phyloP scores from a whole-genome alignment of 2,797 vertebrate genomes.

The Bovichtus variegatus region DNA sequence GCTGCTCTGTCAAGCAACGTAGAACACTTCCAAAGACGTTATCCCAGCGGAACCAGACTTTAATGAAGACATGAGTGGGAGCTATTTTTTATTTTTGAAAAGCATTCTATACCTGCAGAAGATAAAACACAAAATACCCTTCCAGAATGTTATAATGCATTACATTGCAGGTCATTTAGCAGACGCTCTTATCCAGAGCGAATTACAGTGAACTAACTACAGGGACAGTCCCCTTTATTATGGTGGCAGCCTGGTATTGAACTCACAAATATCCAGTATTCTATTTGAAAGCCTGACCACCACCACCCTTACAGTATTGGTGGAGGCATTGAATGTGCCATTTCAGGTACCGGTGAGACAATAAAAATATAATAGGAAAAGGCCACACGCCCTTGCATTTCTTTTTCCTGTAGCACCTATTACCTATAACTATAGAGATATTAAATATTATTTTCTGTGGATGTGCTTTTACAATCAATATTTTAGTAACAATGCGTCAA shows the following conservation, averaged over 20 bases:
- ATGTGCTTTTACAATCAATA: not conserved
- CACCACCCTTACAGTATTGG: too few relatives aligned
- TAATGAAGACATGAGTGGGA: slow-evolving; percentile 29
- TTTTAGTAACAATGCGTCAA: not conserved
- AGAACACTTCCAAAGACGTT: slow-evolving; percentile 48
- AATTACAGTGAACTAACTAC: too few relatives aligned
- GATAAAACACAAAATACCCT: not conserved
- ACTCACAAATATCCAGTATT: too few relatives aligned
- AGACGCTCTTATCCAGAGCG: too few relatives aligned
- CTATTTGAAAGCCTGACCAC: too few relatives aligned
- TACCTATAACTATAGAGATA: not conserved
- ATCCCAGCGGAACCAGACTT: slow-evolving; percentile 29
- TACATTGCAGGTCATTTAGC: too few relatives aligned
- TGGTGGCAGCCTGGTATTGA: too few relatives aligned
- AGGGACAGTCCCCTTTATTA: too few relatives aligned
- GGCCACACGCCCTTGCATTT: not conserved
- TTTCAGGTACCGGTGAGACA: not conserved
- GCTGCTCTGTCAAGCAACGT: slow-evolving; percentile 42
- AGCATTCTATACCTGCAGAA: not conserved
- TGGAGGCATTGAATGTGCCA: not conserved
- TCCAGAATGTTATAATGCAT: not conserved
- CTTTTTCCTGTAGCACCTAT: not conserved
- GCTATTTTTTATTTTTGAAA: not conserved
- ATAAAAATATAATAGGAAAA: not conserved
- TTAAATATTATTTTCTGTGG: not conserved